A percentile compares a stretch with the other conserved stretches of the same genome.
Evolutionary conservation across 2,797 vertebrate species (phyloP).

Genomic region (Phalanger gymnotis): DNA sequence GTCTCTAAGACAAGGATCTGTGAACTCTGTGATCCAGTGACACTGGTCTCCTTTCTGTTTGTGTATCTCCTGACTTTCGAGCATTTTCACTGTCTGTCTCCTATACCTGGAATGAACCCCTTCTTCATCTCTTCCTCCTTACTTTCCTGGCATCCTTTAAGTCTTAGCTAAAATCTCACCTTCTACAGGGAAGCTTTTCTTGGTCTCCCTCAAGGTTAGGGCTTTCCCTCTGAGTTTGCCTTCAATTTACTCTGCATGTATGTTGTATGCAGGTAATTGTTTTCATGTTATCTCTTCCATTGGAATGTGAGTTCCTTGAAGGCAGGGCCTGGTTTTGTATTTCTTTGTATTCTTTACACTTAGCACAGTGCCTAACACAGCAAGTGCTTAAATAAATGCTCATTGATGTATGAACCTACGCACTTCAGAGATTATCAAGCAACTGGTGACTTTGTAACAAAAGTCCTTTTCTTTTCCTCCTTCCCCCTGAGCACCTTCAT

Average conservation of each 20-base stretch:
- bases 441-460: too few species aligned
- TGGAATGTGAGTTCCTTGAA: too few species aligned
- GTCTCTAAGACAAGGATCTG: not conserved
- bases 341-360: too few species aligned
- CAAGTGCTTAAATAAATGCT: too few species aligned
- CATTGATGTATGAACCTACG: too few species aligned
- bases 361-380: too few species aligned
- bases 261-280: not conserved
- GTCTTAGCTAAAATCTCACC: not conserved
- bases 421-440: too few species aligned
- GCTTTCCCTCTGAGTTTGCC: too few species aligned
- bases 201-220: not conserved
- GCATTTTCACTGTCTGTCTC: not conserved
- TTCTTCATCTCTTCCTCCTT: not conserved
- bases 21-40: not conserved
- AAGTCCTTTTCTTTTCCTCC: too few species aligned
- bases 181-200: not conserved
- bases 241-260: not conserved
- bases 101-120: not conserved
- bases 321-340: too few species aligned
- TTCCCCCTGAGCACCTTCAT: too few species aligned
- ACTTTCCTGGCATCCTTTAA: not conserved
- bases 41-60: not conserved
- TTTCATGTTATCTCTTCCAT: not conserved
- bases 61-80: not conserved